Conservation (phyloP, 2,888 invertebrate species). For the Eupithecia pulchellata region DNA sequence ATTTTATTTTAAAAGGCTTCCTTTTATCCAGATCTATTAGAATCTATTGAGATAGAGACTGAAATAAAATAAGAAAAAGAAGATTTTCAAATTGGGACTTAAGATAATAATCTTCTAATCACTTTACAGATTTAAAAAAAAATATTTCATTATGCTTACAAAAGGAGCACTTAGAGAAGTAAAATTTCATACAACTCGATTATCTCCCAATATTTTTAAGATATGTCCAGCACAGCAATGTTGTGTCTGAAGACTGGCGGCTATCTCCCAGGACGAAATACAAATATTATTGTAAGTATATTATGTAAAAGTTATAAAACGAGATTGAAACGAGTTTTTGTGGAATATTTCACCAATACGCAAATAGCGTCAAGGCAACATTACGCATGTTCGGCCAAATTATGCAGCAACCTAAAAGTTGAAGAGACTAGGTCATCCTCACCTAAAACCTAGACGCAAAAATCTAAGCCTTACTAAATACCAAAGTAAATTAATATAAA, state of each 20-base stretch:
- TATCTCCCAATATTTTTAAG: not conserved
- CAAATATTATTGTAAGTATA: not conserved
- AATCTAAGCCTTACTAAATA: no score
- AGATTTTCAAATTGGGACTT: not conserved
- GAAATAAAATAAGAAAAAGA: not conserved
- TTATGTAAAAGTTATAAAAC: not conserved
- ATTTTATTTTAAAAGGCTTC: not conserved
- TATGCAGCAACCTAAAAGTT: not conserved
- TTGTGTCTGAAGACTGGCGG: not conserved
- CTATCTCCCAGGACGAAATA: not conserved
- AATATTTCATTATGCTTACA: no score
- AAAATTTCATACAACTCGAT: no score
- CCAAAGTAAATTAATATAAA: no score
- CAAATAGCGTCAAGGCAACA: not conserved
- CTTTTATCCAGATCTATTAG: no score
- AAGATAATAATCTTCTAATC: no score
- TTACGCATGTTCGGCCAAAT: not conserved
- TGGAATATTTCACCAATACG: conserved; percentile 2
- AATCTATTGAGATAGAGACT: not conserved
- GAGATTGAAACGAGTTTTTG: not conserved
- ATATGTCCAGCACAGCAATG: not conserved
- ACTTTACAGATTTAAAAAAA: not conserved
- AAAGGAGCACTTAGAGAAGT: no score
- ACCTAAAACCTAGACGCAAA: no score
- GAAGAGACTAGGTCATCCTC: not conserved